Base-by-base conservation (phyloP, 2,888 invertebrate genomes). In the Yponomeuta malinellus region DNA sequence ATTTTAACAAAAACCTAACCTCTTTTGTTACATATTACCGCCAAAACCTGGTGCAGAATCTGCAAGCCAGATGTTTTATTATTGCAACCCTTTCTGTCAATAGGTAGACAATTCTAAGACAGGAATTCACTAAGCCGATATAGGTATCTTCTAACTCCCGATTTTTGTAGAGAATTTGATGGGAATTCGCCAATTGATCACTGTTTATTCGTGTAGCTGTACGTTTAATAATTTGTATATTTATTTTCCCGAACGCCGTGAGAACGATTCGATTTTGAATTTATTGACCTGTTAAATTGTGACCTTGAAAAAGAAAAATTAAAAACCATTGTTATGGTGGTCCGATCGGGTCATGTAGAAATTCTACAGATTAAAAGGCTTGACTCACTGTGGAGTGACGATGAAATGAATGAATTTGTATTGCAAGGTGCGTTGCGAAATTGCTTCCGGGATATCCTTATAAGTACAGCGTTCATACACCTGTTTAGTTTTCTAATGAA, bases 361-460 rank as follows among this genome's bases (percentile, higher is more conserved):
- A 23, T 23, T 23, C 23, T 23, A 23, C 23, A 23, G 23, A 23
- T 48, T 43, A 59, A 59, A 15, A 15, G 52, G 15, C 52, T 59
- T 59, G 15, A 59, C 52, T 15, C 52, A 59, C 52, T 59, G 52
- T 12, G 52, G 10, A 8, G 10, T 59, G 52, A 15, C 10, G 52
- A 59, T 59, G 52, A 68, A 65, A 29, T 65, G 65, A 6, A 33
- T 29, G 65, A 65, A 65, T 65, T 65, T 65, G 29, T 31, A 68
- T 23, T 52, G 52, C 23, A 68, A 68, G 68, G 68, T 68, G 52
- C 52, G 68, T 68, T 68, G 68, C 68, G 23, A 31, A 29, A 63
- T 70, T 23, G 68, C 68, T 70, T 70, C 70, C 70, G 70, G 70
- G 37, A 70, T 70, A 33, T 63, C 63, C 63, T 12, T 63, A 63